A percentile compares a stretch with the other conserved stretches of the same genome.
phyloP scores from a whole-genome alignment of 2,113 vertebrate genomes.

The Bubo scandiacus region DNA sequence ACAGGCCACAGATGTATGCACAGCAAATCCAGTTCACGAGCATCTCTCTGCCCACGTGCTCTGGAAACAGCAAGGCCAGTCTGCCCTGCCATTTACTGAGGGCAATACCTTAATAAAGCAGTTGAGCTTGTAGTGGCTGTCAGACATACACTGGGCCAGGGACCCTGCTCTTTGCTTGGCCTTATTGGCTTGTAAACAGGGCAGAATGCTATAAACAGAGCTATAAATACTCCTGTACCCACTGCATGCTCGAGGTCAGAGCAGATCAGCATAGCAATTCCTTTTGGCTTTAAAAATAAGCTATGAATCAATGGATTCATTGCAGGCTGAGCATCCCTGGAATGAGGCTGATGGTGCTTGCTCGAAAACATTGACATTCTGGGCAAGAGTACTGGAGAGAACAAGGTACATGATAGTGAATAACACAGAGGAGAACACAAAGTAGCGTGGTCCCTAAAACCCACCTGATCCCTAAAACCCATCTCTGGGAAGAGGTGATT shows the following conservation, averaged over 20 bases:
- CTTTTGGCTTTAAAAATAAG: slow-evolving; percentile 53
- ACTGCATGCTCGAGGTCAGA: slow-evolving; percentile 27
- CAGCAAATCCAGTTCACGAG: background rate
- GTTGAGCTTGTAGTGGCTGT: background rate
- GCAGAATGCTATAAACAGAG: slow-evolving; percentile 35
- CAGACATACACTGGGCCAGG: background rate
- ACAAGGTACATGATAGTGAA: background rate
- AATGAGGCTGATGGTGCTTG: background rate
- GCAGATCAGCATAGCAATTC: slow-evolving; percentile 14
- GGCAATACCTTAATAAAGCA: slow-evolving; percentile 1
- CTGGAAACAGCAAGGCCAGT: background rate
- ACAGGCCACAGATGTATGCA: background rate
- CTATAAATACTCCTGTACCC: slow-evolving; percentile 51
- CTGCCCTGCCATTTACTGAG: background rate
- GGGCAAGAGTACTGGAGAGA: background rate
- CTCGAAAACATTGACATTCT: background rate
- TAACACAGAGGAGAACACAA: background rate
- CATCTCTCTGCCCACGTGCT: background rate
- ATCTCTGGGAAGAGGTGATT: background rate
- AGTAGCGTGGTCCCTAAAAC: background rate
- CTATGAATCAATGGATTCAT: slow-evolving; percentile 44
- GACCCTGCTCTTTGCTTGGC: background rate
- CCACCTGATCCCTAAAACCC: background rate
- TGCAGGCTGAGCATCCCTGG: background rate
- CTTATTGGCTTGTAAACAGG: background rate